These are phyloP conservation scores for Eulimnadia texana DNA, from an alignment of 1,140 invertebrate genomes.

Conservation along the genomic window DNA sequence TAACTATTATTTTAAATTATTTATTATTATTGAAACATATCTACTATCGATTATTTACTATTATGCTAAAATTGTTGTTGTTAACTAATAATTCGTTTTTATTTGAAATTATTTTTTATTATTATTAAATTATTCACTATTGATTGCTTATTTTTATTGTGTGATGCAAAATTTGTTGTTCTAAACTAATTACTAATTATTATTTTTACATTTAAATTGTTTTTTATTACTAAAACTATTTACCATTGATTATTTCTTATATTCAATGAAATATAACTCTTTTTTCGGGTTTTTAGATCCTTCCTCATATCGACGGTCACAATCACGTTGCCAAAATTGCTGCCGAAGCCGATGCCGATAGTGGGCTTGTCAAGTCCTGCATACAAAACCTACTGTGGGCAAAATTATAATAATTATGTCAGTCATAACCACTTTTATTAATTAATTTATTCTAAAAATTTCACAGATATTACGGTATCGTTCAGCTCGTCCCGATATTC, in stretches of 20 bases:
- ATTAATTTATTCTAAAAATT: conserved; percentile 1
- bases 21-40: too few species aligned
- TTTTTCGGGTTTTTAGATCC: conserved; percentile 34
- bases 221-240: neutral
- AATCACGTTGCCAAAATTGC: conserved; percentile 73
- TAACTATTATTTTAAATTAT: too few species aligned
- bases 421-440: too few species aligned
- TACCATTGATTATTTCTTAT: neutral
- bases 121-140: neutral
- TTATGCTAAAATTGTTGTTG: too few species aligned
- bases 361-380: conserved; percentile 83
- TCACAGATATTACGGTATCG: conserved; percentile 53
- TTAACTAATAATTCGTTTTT: too few species aligned
- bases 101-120: neutral
- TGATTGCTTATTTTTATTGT: too few species aligned
- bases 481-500: conserved; percentile 71
- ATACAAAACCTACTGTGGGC: conserved; percentile 75
- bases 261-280: neutral
- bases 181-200: too few species aligned
- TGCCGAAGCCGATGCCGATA: conserved; percentile 68
- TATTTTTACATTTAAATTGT: too few species aligned
- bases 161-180: too few species aligned
- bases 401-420: neutral
- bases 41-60: too few species aligned
- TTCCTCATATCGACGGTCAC: conserved; percentile 81